Evolutionary conservation across 1,140 invertebrate species (phyloP).

Genomic region (Protaetia brevitarsis): DNA sequence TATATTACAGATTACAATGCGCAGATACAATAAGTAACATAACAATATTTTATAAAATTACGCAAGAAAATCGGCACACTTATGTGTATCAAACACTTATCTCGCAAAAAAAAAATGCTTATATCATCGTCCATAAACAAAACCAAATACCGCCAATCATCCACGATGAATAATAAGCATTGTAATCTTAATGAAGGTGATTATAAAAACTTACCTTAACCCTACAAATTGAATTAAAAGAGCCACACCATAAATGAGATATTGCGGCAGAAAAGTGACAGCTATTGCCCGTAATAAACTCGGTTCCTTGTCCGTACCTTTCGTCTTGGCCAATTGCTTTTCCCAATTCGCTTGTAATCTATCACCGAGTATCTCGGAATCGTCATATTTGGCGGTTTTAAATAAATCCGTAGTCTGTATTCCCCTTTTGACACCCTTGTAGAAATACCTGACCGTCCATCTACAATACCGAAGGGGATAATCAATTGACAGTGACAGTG

Average conservation of each 20-base stretch:
- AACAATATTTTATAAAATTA: too few relatives aligned
- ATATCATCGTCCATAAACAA: neutral
- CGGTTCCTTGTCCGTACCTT: neutral
- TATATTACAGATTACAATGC: too few relatives aligned
- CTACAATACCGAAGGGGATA: neutral
- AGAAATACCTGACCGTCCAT: conserved; percentile 16
- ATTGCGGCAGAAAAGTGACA: neutral
- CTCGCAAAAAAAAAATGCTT: too few relatives aligned
- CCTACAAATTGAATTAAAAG: neutral
- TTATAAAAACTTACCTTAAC: conserved; percentile 11
- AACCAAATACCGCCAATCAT: neutral
- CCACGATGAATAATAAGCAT: neutral
- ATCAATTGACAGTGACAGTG: neutral
- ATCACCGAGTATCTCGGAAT: neutral
- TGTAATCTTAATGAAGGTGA: neutral
- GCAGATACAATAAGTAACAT: too few relatives aligned
- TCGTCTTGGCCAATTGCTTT: neutral
- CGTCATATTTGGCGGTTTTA: neutral
- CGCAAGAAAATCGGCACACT: too few relatives aligned
- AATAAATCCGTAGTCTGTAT: neutral
- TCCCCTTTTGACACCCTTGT: neutral
- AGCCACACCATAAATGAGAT: conserved; percentile 5
- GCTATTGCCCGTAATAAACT: conserved; percentile 3
- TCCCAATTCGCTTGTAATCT: conserved; percentile 18
- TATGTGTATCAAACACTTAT: too few relatives aligned